Evolutionary conservation across 2,797 vertebrate species (phyloP), one percentile per base, ranked within the genome.

Genomic region (Atherinosoma microstoma): DNA sequence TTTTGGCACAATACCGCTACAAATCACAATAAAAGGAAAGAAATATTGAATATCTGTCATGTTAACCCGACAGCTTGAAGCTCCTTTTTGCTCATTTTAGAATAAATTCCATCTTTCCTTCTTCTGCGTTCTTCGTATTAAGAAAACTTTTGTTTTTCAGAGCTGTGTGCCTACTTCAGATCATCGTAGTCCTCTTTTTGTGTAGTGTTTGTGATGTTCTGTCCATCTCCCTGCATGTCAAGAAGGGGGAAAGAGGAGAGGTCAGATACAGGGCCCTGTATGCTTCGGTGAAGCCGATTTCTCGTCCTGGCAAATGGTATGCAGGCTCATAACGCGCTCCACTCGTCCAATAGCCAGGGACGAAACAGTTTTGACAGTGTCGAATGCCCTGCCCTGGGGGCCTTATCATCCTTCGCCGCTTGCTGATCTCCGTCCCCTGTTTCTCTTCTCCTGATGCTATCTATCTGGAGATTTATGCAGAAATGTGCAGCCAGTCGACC

Each of bases 401-500:
- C 89, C 92, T 93, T 91, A 92, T 92, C 90, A 90, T 87, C 91
- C 88, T 86, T 86, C 66, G 67, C 87, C 76, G 91, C 91, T 89
- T 87, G 90, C 90, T 73, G 84, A 79, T 86, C 86, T 84, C 79
- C 83, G 86, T 87, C 79, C 76, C 86, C 86, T 87, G 84, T 78
- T 83, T 78, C 90, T 90, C 85, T 81, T 82, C 84, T 88, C 82
- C 92, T 84, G 88, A 92, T 92, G 89, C 89, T 93, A 93, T 94
- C 91, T 92, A 80, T 89, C 89, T 84, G 80, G 89, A 93, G 91
- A 91, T 94, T 92, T 93, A 93, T 91, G 91, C 90, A 91, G 90
- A 91, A 89, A 91, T 92, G 89, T 90, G 89, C 86, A 87, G 89
- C 86, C 78, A 71, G 88, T 86, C 90, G 83, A 92, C 92, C 90